A percentile compares a stretch with the other conserved stretches of the same genome.
Evolutionary conservation across 2,888 invertebrate genomes (phyloP).

Genomic region (Agrilus biguttatus): DNA sequence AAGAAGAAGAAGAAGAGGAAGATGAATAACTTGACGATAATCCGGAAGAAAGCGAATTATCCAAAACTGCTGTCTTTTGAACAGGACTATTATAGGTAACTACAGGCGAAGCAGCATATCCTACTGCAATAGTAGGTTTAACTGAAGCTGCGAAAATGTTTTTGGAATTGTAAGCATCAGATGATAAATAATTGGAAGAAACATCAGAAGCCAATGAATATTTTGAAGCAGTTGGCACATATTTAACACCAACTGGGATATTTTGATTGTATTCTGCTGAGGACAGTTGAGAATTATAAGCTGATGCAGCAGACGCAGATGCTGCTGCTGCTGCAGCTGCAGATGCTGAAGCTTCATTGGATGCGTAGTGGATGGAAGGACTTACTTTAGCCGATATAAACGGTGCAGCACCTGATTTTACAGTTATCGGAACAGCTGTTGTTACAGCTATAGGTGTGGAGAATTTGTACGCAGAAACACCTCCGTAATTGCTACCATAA

Average conservation of each 20-base stretch:
- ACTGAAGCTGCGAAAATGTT: constrained; percentile 10
- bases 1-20: background rate
- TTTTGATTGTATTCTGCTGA: constrained; percentile 8
- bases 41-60: background rate
- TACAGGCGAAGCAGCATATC: constrained; percentile 31
- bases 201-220: constrained; percentile 26
- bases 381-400: constrained; percentile 2
- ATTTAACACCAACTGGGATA: constrained; percentile 3
- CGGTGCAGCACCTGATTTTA: constrained; percentile 3
- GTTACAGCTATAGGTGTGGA: constrained; percentile 36
- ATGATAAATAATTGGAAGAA: constrained; percentile 28
- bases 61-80: background rate
- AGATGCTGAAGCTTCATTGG: constrained; percentile 9
- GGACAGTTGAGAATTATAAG: too few species aligned
- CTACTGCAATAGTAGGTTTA: constrained; percentile 32
- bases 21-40: constrained; percentile 6
- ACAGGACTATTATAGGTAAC: constrained; percentile 17
- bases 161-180: constrained; percentile 9
- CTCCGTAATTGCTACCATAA: constrained; percentile 2
- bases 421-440: constrained; percentile 25
- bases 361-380: constrained; percentile 11
- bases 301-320: constrained; percentile 8
- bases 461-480: constrained; percentile 7
- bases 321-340: constrained; percentile 7
- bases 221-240: constrained; percentile 22